Evolutionary conservation across 2,797 vertebrate genomes (phyloP).

Genomic region (Parauchenoglanis ngamensis): DNA sequence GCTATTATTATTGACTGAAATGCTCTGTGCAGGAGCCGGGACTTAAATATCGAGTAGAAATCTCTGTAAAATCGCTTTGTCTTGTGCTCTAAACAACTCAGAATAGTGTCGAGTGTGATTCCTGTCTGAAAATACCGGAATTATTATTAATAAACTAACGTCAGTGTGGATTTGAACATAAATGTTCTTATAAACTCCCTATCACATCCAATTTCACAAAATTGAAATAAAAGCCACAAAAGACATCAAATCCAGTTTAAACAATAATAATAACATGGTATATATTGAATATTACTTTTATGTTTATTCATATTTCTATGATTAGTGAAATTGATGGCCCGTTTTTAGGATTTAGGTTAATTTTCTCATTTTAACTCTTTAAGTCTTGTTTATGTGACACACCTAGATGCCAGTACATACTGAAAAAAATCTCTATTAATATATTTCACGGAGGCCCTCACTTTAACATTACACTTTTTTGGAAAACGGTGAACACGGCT

Average conservation of each 20-base stretch:
- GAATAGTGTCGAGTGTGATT: neutral
- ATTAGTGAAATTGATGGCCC: neutral
- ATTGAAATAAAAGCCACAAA: neutral
- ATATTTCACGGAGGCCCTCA: neutral
- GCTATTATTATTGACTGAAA: neutral
- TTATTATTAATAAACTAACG: neutral
- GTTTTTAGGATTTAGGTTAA: neutral
- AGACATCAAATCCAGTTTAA: neutral
- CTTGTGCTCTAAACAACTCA: neutral
- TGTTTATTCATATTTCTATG: neutral
- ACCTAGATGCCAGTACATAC: neutral
- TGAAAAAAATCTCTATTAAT: neutral
- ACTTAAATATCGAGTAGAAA: neutral
- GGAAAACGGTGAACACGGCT: neutral
- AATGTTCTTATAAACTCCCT: neutral
- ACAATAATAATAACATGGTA: neutral
- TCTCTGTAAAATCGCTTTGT: neutral
- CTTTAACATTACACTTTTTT: neutral
- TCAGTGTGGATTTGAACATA: neutral
- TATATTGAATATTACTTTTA: neutral
- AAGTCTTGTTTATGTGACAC: neutral
- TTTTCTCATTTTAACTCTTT: neutral
- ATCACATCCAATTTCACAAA: neutral
- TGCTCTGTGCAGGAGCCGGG: neutral
- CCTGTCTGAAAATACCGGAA: neutral